Percentiles rank a stretch among this genome's conserved stretches.
Evolutionary conservation across 2,113 vertebrate genomes (phyloP).

Genomic region (Piprites chloris): DNA sequence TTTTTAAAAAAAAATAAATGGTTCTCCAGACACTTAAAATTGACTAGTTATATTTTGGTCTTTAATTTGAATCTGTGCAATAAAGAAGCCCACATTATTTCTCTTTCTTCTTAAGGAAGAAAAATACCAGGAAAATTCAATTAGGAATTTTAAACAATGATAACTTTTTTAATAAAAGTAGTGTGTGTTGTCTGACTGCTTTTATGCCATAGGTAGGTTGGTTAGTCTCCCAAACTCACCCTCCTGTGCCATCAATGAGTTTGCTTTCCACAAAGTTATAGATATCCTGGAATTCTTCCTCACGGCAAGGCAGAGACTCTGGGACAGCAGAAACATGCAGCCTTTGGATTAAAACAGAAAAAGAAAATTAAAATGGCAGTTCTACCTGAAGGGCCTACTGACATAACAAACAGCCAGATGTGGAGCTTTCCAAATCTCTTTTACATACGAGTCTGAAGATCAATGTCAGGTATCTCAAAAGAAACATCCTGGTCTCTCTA

Average conservation of each 20-base stretch:
- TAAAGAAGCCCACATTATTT: neutral
- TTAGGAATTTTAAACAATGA: neutral
- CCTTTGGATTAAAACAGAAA: slow-evolving; percentile 61
- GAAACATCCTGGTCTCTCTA: neutral
- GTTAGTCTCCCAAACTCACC: slow-evolving; percentile 76
- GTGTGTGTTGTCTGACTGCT: neutral
- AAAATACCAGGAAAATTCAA: neutral
- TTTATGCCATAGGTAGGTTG: neutral
- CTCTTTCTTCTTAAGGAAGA: neutral
- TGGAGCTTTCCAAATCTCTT: neutral
- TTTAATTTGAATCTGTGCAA: neutral
- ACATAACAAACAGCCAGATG: neutral
- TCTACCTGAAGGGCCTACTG: neutral
- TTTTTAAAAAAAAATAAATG: neutral
- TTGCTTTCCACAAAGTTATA: slow-evolving; percentile 97
- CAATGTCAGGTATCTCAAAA: neutral
- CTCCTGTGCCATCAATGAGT: slow-evolving; percentile 88
- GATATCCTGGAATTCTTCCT: slow-evolving; percentile 95
- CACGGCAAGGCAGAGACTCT: slow-evolving; percentile 91
- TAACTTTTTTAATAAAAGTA: neutral
- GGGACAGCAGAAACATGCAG: slow-evolving; percentile 91
- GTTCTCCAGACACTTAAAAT: neutral
- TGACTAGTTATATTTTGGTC: neutral
- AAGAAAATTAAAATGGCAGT: neutral
- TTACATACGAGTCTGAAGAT: neutral